Percentiles rank a stretch among this genome's conserved stretches.
Conservation (phyloP, 2,888 invertebrate species). For the Hermaeophaga mercurialis region DNA sequence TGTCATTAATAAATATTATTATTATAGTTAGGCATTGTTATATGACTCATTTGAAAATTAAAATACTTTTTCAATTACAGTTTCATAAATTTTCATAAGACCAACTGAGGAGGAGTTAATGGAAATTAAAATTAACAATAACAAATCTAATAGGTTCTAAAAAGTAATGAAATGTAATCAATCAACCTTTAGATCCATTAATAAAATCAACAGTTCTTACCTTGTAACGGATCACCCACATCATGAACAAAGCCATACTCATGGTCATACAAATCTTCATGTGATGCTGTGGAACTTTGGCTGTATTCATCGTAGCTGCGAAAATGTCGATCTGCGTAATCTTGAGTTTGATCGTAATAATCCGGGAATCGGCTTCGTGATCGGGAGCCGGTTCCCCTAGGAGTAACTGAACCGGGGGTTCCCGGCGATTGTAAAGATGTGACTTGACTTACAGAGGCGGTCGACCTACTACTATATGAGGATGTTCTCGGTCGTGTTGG, state of each 20-base stretch:
- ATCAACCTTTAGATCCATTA: too few relatives aligned
- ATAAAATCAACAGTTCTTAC: conserved; percentile 6
- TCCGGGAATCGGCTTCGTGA: conserved; percentile 58
- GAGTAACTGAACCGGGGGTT: conserved; percentile 56
- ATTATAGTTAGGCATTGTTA: background rate
- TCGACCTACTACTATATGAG: conserved; percentile 63
- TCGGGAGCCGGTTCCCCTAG: conserved; percentile 58
- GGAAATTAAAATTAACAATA: background rate
- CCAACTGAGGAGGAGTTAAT: background rate
- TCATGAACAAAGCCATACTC: conserved; percentile 58
- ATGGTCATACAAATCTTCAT: conserved; percentile 64
- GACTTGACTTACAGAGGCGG: conserved; percentile 55
- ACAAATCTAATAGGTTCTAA: background rate
- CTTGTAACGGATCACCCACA: conserved; percentile 36
- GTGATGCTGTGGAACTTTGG: conserved; percentile 69
- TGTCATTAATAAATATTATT: conserved; percentile 5
- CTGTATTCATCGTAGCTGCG: conserved; percentile 76
- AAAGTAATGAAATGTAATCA: too few relatives aligned
- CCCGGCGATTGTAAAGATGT: conserved; percentile 61
- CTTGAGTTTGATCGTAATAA: conserved; percentile 49
- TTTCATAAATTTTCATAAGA: conserved; percentile 7
- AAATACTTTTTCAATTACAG: conserved; percentile 1
- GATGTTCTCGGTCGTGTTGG: conserved; percentile 63
- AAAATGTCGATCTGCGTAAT: conserved; percentile 63
- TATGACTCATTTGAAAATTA: conserved; percentile 1